Evolutionary conservation across 2,113 vertebrate genomes (phyloP), one percentile per base, ranked within the genome.

Genomic region (Eolophus roseicapilla): DNA sequence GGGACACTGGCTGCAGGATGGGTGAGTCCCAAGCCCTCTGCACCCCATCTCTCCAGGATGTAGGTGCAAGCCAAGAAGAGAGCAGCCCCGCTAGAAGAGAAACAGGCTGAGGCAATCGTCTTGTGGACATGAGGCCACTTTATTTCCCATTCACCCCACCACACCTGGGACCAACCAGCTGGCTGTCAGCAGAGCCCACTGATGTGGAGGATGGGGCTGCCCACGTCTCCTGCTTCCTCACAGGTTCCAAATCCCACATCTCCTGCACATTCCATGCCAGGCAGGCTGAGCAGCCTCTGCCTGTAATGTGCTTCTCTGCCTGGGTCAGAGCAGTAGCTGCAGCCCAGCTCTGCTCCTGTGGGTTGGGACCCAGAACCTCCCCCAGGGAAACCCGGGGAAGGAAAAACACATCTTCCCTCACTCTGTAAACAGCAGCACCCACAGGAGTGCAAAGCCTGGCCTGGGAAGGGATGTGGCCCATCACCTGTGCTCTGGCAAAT

Each of bases 201-300:
- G 43, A 39, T 6, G 2, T 3, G 15, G 44, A 63, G 1, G 11
- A 8, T 4, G 6, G 13, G 10, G 11, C 4, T 83, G 19, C 13
- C 15, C 17, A 11, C 1, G 0, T 12, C 53, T 57, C 64, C 43
- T 43, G 65, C 21, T 65, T 65, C 41, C 43, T 24, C 13, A 0
- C 35, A 20, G 23, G 6, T 50, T 76, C 77, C 13, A 64, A 29
- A 27, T 25, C n/a, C 29, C 44, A 20, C 6, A 12, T 41, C 27
- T 44, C n/a, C 24, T 13, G 41, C 1, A 8, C 11, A 7, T 18
- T 49, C 57, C 3, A 2, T 2, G 3, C 19, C 9, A 13, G 39
- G 23, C 44, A 20, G 20, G 18, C 5, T 55, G 47, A 21, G 17
- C 23, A 53, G 16, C 10, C 28, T 7, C 20, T 39, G 68, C 39